These are phyloP conservation scores for Himalopsyche kuldschensis DNA, from an alignment of 2,888 invertebrate species.

Conservation along the genomic window DNA sequence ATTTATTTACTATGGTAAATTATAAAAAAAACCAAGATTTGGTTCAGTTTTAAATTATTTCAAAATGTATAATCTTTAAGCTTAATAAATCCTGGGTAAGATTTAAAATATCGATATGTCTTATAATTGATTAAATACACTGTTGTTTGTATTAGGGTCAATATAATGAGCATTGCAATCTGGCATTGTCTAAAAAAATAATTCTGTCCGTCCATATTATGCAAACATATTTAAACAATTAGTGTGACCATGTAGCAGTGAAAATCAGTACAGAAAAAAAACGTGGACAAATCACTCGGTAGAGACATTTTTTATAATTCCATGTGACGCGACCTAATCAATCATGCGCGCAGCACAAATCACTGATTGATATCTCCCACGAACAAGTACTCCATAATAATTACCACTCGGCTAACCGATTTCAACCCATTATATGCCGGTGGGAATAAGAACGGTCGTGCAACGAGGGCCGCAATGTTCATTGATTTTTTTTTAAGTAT, in stretches of 20 bases:
- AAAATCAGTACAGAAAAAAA: neutral
- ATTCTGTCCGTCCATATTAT: neutral
- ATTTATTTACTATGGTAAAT: too few species aligned
- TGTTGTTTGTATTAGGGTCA: too few species aligned
- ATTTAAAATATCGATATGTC: too few species aligned
- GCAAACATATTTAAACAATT: neutral
- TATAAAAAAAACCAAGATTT: too few species aligned
- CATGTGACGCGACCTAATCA: neutral
- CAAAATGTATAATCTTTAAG: too few species aligned
- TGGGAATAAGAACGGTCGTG: too few species aligned
- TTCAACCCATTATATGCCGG: too few species aligned
- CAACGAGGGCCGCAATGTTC: too few species aligned
- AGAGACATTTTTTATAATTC: neutral
- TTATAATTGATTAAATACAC: too few species aligned
- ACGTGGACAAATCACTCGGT: neutral
- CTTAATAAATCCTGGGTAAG: too few species aligned
- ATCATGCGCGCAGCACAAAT: neutral
- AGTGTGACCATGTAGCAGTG: neutral
- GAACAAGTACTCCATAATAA: neutral
- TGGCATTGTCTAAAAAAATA: neutral
- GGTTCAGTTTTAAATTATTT: too few species aligned
- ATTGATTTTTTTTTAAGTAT: too few species aligned
- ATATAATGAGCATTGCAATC: neutral
- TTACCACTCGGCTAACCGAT: neutral
- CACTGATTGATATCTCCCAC: neutral